A percentile compares a stretch with the other conserved stretches of the same genome.
phyloP scores from a whole-genome alignment of 2,113 vertebrate genomes.

The Alethe castanea region DNA sequence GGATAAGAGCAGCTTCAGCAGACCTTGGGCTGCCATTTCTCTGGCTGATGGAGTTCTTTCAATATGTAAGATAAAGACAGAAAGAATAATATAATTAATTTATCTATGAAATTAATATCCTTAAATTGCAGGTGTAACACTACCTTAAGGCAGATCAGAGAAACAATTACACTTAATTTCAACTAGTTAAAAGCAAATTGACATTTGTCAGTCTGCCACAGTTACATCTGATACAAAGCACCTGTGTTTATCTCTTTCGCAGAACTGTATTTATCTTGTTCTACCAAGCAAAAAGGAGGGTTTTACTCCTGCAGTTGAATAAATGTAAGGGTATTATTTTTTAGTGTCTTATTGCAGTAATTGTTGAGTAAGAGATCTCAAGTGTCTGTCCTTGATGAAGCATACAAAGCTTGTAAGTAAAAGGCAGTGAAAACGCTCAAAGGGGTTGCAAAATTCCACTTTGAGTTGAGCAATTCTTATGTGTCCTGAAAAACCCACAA shows the following conservation, averaged over 20 bases:
- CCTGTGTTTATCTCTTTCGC: conserved; percentile 65
- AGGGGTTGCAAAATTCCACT: neutral
- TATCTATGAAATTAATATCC: conserved; percentile 77
- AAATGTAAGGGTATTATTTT: neutral
- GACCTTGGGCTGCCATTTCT: conserved; percentile 77
- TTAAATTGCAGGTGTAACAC: conserved; percentile 74
- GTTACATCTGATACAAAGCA: conserved; percentile 83
- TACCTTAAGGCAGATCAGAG: conserved; percentile 79
- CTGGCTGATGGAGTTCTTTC: conserved; percentile 79
- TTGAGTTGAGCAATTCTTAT: neutral
- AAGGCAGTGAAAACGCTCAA: neutral
- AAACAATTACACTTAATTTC: conserved; percentile 89
- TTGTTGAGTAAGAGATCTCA: neutral
- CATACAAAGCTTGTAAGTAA: neutral
- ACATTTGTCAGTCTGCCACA: conserved; percentile 85
- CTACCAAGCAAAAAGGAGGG: conserved; percentile 67
- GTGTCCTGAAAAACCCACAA: neutral
- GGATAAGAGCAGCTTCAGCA: conserved; percentile 87
- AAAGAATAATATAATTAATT: conserved; percentile 73
- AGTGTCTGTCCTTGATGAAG: neutral
- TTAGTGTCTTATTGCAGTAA: neutral
- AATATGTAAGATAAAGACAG: conserved; percentile 75
- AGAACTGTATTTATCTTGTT: conserved; percentile 74
- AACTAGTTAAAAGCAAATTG: conserved; percentile 88
- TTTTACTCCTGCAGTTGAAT: conserved; percentile 12